Percentiles rank a stretch among this genome's conserved stretches.
phyloP scores from a whole-genome alignment of 2,113 vertebrate species.

The Sylvia atricapilla region DNA sequence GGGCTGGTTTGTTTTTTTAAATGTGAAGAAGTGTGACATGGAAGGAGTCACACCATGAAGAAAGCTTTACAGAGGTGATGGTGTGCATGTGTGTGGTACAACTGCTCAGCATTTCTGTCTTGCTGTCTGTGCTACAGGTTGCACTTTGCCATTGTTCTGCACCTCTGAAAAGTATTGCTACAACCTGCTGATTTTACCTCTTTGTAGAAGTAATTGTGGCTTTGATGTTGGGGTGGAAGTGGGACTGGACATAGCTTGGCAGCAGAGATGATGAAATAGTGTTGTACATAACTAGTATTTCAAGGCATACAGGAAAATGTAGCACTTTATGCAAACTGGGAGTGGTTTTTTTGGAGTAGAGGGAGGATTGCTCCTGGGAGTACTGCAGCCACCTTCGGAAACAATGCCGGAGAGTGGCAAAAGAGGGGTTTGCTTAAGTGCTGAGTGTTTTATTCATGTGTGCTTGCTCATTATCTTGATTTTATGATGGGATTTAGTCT shows the following conservation, averaged over 20 bases:
- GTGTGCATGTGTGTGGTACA: fast-evolving
- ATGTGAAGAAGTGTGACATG: not conserved
- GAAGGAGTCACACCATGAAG: not conserved
- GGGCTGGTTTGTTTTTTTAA: not conserved
- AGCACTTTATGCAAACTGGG: not conserved
- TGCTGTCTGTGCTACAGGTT: not conserved
- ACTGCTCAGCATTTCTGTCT: not conserved
- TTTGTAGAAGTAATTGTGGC: not conserved
- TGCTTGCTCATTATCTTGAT: constrained; percentile 39
- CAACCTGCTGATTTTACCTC: not conserved
- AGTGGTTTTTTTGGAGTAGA: not conserved
- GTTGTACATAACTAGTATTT: constrained; percentile 15
- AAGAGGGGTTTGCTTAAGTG: not conserved
- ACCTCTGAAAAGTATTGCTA: not conserved
- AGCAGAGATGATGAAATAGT: not conserved
- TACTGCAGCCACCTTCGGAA: not conserved
- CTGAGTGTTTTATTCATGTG: constrained; percentile 52
- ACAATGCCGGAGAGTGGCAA: not conserved
- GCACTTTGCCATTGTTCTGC: not conserved
- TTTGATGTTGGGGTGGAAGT: not conserved
- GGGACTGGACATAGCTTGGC: not conserved
- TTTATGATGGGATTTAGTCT: constrained; percentile 45
- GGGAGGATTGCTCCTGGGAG: not conserved
- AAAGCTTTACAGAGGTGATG: not conserved
- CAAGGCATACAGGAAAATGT: not conserved